These are phyloP conservation scores for Calameuta idolon DNA, from an alignment of 2,888 invertebrate species.

Conservation along the genomic window DNA sequence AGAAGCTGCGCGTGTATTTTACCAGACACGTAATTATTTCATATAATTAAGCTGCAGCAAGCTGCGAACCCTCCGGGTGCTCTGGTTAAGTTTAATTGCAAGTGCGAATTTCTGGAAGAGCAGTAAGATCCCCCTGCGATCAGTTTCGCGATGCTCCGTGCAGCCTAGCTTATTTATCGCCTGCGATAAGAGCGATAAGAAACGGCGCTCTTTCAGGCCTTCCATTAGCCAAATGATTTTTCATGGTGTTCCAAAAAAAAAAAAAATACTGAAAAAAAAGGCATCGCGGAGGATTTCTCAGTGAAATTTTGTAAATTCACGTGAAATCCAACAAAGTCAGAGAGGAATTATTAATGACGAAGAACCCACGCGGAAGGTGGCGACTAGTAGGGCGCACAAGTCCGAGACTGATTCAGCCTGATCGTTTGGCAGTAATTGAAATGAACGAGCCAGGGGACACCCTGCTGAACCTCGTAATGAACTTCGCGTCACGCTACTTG, in stretches of 20 bases:
- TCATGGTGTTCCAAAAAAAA: too few species aligned
- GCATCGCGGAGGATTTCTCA: too few species aligned
- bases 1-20: constrained; percentile 34
- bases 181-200: too few species aligned
- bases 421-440: constrained; percentile 48
- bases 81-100: too few species aligned
- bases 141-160: not conserved
- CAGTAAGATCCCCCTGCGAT: not conserved
- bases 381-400: constrained; percentile 21
- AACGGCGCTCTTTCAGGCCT: too few species aligned
- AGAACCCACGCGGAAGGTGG: constrained; percentile 14
- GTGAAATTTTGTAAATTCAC: too few species aligned
- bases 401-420: constrained; percentile 41
- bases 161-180: too few species aligned
- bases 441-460: constrained; percentile 40
- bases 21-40: constrained; percentile 52
- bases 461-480: constrained; percentile 46
- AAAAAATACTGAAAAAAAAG: too few species aligned
- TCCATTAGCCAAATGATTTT: too few species aligned
- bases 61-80: constrained; percentile 7
- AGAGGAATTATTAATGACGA: constrained; percentile 32
- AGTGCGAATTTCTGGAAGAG: too few species aligned
- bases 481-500: constrained; percentile 44
- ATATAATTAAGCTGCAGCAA: constrained; percentile 49
- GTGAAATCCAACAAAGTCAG: not conserved